Evolutionary conservation across 2,113 vertebrate genomes (phyloP).

Genomic region (Cyprinodon variegatus): DNA sequence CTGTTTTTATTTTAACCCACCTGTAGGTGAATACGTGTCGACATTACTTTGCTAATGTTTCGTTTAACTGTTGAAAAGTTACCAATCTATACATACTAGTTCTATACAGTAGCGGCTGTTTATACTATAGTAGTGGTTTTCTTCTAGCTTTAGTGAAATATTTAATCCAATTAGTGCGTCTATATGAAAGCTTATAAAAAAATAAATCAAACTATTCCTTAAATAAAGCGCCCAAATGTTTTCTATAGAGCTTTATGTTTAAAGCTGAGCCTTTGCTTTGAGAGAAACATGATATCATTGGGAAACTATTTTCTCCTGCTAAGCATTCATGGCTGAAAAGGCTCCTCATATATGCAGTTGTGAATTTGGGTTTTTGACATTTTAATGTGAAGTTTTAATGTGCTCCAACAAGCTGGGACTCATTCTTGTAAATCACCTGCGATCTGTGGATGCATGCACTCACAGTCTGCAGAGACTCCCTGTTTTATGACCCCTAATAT

Average conservation of each 20-base stretch:
- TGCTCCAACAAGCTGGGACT: slow-evolving; percentile 69
- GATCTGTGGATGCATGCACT: slow-evolving; percentile 26
- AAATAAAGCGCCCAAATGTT: no score
- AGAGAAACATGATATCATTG: neutral
- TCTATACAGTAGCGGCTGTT: no score
- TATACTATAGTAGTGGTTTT: no score
- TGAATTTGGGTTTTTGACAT: slow-evolving; percentile 24
- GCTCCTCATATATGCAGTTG: slow-evolving; percentile 3
- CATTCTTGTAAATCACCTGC: slow-evolving; percentile 45
- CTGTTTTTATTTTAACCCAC: neutral
- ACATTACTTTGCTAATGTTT: no score
- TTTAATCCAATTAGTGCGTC: no score
- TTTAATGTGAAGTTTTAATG: slow-evolving; percentile 49
- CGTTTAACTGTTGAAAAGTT: no score
- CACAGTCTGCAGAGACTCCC: slow-evolving; percentile 19
- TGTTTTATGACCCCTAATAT: slow-evolving; percentile 22
- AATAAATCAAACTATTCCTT: no score
- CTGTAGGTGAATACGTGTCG: neutral
- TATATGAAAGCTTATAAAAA: no score
- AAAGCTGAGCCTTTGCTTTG: slow-evolving; percentile 1
- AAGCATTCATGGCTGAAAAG: slow-evolving; percentile 3
- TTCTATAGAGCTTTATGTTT: no score
- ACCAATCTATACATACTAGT: no score
- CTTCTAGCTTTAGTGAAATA: no score
- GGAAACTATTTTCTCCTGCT: slow-evolving; percentile 2